phyloP scores from a whole-genome alignment of 2,113 vertebrate genomes.

The Hymenochirus boettgeri region DNA sequence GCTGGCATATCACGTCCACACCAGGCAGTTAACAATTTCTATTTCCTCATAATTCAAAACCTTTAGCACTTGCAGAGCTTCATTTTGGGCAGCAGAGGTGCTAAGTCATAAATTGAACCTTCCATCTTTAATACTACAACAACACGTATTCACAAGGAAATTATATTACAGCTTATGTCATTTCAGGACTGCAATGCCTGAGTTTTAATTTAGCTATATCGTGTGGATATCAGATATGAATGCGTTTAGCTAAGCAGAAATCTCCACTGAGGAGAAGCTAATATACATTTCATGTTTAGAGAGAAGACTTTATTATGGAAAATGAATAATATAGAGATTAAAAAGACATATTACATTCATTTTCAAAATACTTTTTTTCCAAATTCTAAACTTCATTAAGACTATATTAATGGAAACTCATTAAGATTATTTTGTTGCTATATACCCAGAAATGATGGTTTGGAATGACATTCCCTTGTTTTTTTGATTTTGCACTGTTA shows the following conservation, averaged over 20 bases:
- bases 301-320: neutral
- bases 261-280: neutral
- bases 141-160: neutral
- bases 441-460: no score
- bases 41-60: no score
- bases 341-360: no score
- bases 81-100: conserved; percentile 7
- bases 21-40: no score
- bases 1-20: no score
- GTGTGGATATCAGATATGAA: conserved; percentile 3
- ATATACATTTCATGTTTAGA: conserved; percentile 6
- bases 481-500: no score
- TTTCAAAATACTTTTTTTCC: no score
- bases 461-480: no score
- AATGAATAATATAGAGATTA: no score
- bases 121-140: conserved; percentile 26
- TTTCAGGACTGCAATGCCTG: conserved; percentile 7
- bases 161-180: conserved; percentile 9
- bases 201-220: conserved; percentile 31
- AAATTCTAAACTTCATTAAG: no score
- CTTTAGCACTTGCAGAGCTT: conserved; percentile 5
- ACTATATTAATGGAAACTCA: no score
- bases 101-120: conserved; percentile 16
- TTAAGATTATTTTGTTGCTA: no score
- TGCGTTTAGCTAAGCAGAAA: neutral